Percentiles rank a stretch among this genome's conserved stretches.
Conservation (phyloP, 2,113 vertebrate species). For the Indri indri region DNA sequence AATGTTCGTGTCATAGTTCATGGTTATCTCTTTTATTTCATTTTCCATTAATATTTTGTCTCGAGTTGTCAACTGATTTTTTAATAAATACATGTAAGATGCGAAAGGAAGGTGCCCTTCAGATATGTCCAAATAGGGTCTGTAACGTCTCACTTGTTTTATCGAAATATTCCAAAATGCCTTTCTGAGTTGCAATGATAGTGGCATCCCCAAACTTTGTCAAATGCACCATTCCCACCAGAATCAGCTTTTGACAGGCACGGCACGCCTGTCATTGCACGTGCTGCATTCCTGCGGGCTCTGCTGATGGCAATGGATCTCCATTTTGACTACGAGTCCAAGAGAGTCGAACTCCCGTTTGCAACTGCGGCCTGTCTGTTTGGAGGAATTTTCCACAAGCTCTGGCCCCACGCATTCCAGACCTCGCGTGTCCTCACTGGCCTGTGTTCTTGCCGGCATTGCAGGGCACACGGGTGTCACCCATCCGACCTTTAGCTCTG, state of each 20-base stretch:
- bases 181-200: not conserved
- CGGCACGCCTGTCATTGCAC: accelerated
- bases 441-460: accelerated
- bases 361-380: not conserved
- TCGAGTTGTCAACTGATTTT: not conserved
- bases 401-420: not conserved
- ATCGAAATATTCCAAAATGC: not conserved
- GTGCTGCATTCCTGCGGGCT: accelerated
- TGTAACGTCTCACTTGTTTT: not conserved
- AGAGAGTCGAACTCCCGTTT: not conserved
- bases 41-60: not conserved
- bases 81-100: not conserved
- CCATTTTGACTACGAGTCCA: not conserved
- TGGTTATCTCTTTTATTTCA: not conserved
- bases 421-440: not conserved
- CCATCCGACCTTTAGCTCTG: not conserved
- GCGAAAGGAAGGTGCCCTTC: not conserved
- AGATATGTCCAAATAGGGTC: not conserved
- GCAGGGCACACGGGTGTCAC: accelerated
- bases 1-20: not conserved
- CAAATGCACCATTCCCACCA: not conserved
- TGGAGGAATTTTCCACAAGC: not conserved
- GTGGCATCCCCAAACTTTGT: not conserved
- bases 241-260: accelerated
- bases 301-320: not conserved